Percentiles rank a stretch among this genome's conserved stretches.
phyloP scores from a whole-genome alignment of 2,797 vertebrate species.

The Rhabdomys pumilio region DNA sequence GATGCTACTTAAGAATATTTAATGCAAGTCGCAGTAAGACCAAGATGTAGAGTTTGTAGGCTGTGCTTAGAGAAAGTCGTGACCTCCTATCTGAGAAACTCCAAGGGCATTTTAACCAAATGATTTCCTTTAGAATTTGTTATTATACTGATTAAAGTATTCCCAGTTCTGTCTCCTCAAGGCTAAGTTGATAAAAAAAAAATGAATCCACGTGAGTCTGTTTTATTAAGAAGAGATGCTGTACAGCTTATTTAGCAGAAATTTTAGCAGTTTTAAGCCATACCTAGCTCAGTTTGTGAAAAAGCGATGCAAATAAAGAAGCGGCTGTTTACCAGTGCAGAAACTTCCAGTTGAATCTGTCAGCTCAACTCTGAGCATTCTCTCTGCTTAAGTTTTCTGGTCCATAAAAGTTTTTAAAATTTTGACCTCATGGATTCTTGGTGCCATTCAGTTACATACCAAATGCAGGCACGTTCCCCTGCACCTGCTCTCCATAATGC shows the following conservation, averaged over 20 bases:
- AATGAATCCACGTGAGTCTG: not conserved
- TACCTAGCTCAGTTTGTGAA: not conserved
- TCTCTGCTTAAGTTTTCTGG: slow-evolving; percentile 4
- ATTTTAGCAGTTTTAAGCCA: slow-evolving; percentile 28
- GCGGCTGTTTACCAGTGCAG: not conserved
- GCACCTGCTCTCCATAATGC: not conserved
- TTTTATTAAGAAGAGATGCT: slow-evolving; percentile 48
- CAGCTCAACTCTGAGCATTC: slow-evolving; percentile 17
- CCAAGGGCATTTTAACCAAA: slow-evolving; percentile 66
- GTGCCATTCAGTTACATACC: not conserved
- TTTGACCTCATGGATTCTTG: slow-evolving; percentile 53
- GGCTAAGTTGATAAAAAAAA: not conserved
- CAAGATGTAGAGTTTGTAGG: slow-evolving; percentile 81
- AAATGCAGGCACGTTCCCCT: not conserved
- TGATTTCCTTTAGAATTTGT: slow-evolving; percentile 50
- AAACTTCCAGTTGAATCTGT: slow-evolving; percentile 31
- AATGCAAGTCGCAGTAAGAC: slow-evolving; percentile 29
- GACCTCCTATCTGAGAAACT: slow-evolving; percentile 60
- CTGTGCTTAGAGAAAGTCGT: slow-evolving; percentile 31
- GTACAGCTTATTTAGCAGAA: slow-evolving; percentile 15
- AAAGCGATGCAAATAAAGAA: slow-evolving; percentile 38
- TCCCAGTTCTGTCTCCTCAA: slow-evolving; percentile 42
- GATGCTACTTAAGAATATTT: not conserved
- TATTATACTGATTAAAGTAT: slow-evolving; percentile 30
- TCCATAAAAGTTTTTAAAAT: slow-evolving; percentile 14